These are phyloP conservation scores for Gymnosoma rotundatum DNA, from an alignment of 2,888 invertebrate species.

Conservation along the genomic window DNA sequence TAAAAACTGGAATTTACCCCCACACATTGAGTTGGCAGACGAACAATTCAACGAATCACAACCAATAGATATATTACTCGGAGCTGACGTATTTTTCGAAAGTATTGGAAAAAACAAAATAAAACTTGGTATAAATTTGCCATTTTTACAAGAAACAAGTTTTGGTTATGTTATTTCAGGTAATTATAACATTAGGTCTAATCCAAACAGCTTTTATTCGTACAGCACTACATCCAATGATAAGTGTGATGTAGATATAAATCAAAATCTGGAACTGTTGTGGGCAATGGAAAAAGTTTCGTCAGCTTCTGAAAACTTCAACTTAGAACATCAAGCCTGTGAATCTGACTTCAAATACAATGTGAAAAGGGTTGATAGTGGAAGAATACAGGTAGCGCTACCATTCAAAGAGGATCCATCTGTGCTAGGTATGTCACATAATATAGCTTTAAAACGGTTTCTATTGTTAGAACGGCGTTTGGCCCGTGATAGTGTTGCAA, in stretches of 20 bases:
- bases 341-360: slow-evolving; percentile 5
- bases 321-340: not conserved
- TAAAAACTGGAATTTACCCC: slow-evolving; percentile 49
- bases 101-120: slow-evolving; percentile 22
- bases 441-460: slow-evolving; percentile 42
- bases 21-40: slow-evolving; percentile 50
- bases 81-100: slow-evolving; percentile 6
- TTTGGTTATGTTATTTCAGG: not conserved
- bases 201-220: too few species aligned
- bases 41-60: not conserved
- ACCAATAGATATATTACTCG: slow-evolving; percentile 12
- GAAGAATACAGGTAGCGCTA: slow-evolving; percentile 30
- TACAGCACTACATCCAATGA: too few species aligned
- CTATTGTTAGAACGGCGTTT: slow-evolving; percentile 47
- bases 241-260: not conserved
- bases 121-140: slow-evolving; percentile 11
- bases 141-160: slow-evolving; percentile 7
- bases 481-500: not conserved
- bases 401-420: slow-evolving; percentile 39
- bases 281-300: not conserved
- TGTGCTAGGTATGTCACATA: slow-evolving; percentile 38
- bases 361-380: not conserved
- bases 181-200: not conserved
- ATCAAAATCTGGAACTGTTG: not conserved
- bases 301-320: not conserved